A percentile compares a stretch with the other conserved stretches of the same genome.
Conservation (phyloP, 1,140 invertebrate genomes). For the Drosophila nasuta region DNA sequence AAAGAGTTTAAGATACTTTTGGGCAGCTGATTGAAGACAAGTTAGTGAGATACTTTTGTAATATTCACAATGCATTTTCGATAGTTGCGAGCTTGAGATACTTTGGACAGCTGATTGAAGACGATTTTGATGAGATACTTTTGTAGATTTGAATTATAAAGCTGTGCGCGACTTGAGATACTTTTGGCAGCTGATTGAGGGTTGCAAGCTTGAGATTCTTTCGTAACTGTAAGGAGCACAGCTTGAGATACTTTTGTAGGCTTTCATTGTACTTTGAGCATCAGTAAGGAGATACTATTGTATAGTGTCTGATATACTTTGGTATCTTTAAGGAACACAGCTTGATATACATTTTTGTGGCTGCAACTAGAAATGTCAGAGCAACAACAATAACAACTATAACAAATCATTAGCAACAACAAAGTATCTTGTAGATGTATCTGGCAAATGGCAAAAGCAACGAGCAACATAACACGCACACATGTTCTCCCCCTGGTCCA, state of each 20-base stretch:
- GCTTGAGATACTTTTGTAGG: background rate
- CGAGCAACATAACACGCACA: conserved; percentile 61
- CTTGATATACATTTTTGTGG: too few species aligned
- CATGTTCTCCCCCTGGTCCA: conserved; percentile 44
- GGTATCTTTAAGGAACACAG: background rate
- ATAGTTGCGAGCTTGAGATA: too few species aligned
- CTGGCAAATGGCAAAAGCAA: conserved; percentile 46
- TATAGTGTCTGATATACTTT: background rate
- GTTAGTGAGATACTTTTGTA: too few species aligned
- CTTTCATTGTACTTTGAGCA: background rate
- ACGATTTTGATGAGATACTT: too few species aligned
- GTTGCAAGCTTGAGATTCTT: too few species aligned
- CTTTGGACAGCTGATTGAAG: too few species aligned
- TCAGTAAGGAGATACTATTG: too few species aligned
- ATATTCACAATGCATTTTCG: too few species aligned
- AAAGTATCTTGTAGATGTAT: conserved; percentile 43
- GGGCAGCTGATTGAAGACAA: too few species aligned
- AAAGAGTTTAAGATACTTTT: too few species aligned
- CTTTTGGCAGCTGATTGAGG: background rate
- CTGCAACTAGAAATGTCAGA: too few species aligned
- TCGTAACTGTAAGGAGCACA: background rate
- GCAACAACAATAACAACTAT: conserved; percentile 2
- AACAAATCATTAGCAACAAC: conserved; percentile 33
- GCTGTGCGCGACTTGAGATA: background rate
- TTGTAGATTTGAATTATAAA: too few species aligned